phyloP scores from a whole-genome alignment of 2,888 invertebrate species.

The Lepetodrilus schrolli region DNA sequence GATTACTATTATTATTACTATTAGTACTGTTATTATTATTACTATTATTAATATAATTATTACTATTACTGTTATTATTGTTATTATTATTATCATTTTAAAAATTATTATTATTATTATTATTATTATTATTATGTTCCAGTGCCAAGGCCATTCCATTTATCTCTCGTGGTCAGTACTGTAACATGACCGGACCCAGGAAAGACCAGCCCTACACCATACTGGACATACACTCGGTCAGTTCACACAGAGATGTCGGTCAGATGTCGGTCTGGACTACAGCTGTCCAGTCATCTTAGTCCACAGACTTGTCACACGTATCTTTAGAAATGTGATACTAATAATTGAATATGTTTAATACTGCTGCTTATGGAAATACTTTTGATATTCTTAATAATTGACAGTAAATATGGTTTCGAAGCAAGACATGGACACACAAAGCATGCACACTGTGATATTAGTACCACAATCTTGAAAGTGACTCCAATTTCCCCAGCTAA shows the following conservation, averaged over 20 bases:
- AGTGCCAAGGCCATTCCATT: slow-evolving; percentile 75
- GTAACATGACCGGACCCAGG: slow-evolving; percentile 55
- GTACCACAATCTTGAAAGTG: no score
- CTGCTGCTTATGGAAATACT: no score
- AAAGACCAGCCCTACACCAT: slow-evolving; percentile 65
- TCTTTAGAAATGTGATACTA: no score
- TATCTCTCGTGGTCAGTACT: slow-evolving; percentile 66
- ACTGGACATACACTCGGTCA: slow-evolving; percentile 68
- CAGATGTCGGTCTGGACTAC: neutral
- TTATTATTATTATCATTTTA: neutral
- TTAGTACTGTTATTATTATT: neutral
- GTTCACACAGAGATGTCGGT: no score
- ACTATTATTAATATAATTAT: neutral
- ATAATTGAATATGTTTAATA: no score
- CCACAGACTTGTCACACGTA: neutral
- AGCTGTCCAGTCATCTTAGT: no score
- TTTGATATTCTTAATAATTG: no score
- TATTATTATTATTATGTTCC: slow-evolving; percentile 32
- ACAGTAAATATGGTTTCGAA: no score
- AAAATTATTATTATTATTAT: neutral
- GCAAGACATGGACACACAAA: no score
- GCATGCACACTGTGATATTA: no score
- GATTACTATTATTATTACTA: no score
- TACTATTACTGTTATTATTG: neutral
- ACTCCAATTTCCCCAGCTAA: no score